Conservation (phyloP, 2,888 invertebrate genomes). For the Lissocephala sabroskyi region DNA sequence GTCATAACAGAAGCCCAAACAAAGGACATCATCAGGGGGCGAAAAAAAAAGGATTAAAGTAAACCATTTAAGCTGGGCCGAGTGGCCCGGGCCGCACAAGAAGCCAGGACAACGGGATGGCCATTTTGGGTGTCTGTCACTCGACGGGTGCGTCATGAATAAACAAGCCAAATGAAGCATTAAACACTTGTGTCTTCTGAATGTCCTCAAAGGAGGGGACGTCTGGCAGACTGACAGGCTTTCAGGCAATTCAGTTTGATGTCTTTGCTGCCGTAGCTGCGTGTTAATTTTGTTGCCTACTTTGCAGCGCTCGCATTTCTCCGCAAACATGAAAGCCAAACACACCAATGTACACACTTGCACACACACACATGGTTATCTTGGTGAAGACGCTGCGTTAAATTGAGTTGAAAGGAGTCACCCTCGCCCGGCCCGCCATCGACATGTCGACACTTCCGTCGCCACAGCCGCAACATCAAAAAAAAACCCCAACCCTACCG, state of each 20-base stretch:
- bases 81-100: slow-evolving; percentile 60
- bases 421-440: slow-evolving; percentile 15
- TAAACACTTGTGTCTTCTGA: slow-evolving; percentile 60
- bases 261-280: slow-evolving; percentile 12
- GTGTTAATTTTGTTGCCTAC: slow-evolving; percentile 42
- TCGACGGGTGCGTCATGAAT: slow-evolving; percentile 30
- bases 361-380: slow-evolving; percentile 19
- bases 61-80: slow-evolving; percentile 50
- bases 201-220: slow-evolving; percentile 6
- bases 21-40: slow-evolving; percentile 5
- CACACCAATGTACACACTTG: not conserved
- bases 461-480: slow-evolving; percentile 35
- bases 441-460: slow-evolving; percentile 54
- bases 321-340: slow-evolving; percentile 49
- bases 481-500: too few species aligned
- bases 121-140: slow-evolving; percentile 9
- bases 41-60: slow-evolving; percentile 65
- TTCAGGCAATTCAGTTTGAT: too few species aligned
- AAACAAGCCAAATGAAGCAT: slow-evolving; percentile 70
- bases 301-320: slow-evolving; percentile 40
- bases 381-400: slow-evolving; percentile 38
- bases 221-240: slow-evolving; percentile 7
- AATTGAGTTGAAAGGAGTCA: slow-evolving; percentile 49
- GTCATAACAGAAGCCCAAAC: slow-evolving; percentile 24
- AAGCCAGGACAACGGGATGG: slow-evolving; percentile 35